These are phyloP conservation scores for Elmis aenea DNA, from an alignment of 2,888 invertebrate species.

Conservation along the genomic window DNA sequence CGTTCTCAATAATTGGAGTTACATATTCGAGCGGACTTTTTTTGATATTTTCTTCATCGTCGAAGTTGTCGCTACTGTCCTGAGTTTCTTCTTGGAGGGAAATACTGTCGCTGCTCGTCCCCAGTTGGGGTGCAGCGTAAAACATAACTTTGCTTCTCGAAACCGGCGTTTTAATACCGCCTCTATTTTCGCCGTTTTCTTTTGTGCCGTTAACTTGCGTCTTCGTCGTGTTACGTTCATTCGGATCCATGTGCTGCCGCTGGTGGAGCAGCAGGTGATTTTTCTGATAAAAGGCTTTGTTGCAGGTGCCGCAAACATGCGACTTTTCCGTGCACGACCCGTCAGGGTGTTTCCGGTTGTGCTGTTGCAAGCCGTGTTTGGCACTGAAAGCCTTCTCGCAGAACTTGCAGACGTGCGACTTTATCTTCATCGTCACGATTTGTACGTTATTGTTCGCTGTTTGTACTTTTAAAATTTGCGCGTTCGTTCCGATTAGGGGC, in stretches of 20 bases:
- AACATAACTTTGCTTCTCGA: too few relatives aligned
- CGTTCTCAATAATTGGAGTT: too few relatives aligned
- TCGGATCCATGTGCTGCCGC: conserved; percentile 68
- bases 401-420: conserved; percentile 72
- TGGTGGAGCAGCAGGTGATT: conserved; percentile 78
- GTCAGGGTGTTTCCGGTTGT: conserved; percentile 74
- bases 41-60: too few relatives aligned
- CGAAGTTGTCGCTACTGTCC: too few relatives aligned
- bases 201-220: too few relatives aligned
- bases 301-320: conserved; percentile 74
- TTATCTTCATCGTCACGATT: conserved; percentile 53
- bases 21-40: too few relatives aligned
- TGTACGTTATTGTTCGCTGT: conserved; percentile 4
- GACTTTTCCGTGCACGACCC: conserved; percentile 75
- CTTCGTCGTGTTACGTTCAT: conserved; percentile 45
- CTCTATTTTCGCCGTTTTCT: too few relatives aligned
- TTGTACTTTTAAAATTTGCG: not conserved
- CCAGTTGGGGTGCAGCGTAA: too few relatives aligned
- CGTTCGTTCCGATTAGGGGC: not conserved
- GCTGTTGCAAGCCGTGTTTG: conserved; percentile 75
- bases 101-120: too few relatives aligned
- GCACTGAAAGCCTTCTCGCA: conserved; percentile 80
- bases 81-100: too few relatives aligned
- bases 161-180: too few relatives aligned
- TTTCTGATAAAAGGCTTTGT: conserved; percentile 82